These are phyloP conservation scores for Eulimnadia texana DNA, from an alignment of 1,140 invertebrate species.

Conservation along the genomic window DNA sequence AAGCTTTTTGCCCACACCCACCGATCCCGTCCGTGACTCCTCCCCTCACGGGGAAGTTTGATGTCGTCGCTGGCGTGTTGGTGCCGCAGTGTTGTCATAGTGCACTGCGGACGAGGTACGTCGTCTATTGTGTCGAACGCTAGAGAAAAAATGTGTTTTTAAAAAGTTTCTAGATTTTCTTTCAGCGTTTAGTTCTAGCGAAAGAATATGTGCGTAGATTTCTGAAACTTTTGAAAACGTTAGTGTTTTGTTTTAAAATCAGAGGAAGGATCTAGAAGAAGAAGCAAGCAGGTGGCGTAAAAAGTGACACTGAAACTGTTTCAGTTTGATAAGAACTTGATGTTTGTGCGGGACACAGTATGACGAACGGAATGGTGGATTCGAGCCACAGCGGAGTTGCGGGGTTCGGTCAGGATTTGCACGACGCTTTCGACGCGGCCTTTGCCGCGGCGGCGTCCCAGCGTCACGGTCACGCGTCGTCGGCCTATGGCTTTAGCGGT, in stretches of 20 bases:
- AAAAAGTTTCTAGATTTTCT: no score
- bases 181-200: no score
- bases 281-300: no score
- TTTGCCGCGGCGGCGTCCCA: neutral
- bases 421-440: neutral
- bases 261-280: no score
- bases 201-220: no score
- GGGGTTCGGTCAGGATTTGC: neutral
- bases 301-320: no score
- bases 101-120: neutral
- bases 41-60: neutral
- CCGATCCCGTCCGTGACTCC: no score
- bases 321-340: neutral
- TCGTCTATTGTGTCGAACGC: no score
- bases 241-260: no score
- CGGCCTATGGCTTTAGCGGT: neutral
- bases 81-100: neutral
- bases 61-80: neutral
- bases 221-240: no score
- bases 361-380: slow-evolving; percentile 12
- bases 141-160: no score
- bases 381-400: neutral
- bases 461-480: neutral
- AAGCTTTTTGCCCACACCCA: no score
- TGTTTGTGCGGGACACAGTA: neutral